Evolutionary conservation across 2,888 invertebrate genomes (phyloP), one percentile per base, ranked within the genome.

Genomic region (Girardia tigrina): DNA sequence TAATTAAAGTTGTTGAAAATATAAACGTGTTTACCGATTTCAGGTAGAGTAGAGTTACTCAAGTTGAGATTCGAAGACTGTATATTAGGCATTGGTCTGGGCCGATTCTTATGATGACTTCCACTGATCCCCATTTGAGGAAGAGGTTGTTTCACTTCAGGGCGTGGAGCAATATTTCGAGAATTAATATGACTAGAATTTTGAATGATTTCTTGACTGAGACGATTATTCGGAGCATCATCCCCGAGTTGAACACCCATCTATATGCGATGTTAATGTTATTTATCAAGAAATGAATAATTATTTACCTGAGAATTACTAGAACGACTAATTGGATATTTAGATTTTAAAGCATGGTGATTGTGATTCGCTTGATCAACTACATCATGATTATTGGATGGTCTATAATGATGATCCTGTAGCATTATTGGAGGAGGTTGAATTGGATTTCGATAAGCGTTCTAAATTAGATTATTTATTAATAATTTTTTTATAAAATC

Each of bases 81-180:
- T 12, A 23, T 56, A n/a, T 56, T 56, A 4, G 56, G 56, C 56
- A 56, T 56, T 56, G 56, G 56, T 8, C 56, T n/a, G 23, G 56
- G 56, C 23, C 56, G 4, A 56, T 56, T 56, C 23, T 56, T 56
- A 16, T 56, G 56, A 56, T 56, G 56, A 16, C 56, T 56, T 20
- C 56, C 56, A 56, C 56, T 56, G n/a, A 56, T 56, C n/a, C 56
- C 56, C 56, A 56, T 56, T 56, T 56, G 56, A 56, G 56, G 56
- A 6, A 56, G 23, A 6, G 56, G 56, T 56, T 56, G 56, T 23
- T 56, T 56, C 6, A 16, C 56, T 56, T 56, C 56, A 20, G 56
- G 56, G n/a, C 56, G 56, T 8, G 56, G 56, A 56, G 20, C 56
- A 23, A 56, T 56, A 56, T 56, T 56, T 56, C 56, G 56, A 56